Evolutionary conservation across 2,888 invertebrate species (phyloP), one percentile per base, ranked within the genome.

Genomic region (Caenorhabditis uteleia): DNA sequence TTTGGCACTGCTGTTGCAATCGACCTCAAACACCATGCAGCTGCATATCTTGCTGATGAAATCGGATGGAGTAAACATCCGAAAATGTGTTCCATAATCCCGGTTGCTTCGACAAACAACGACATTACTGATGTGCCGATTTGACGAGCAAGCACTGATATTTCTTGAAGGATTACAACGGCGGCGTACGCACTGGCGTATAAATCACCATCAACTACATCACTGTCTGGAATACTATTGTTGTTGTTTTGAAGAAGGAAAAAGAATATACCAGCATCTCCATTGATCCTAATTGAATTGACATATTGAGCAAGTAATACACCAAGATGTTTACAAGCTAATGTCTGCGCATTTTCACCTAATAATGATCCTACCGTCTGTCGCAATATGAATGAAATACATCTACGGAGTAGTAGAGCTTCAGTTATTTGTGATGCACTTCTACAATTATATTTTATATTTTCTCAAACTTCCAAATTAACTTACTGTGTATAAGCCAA

Each of bases 341-440:
- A 84, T 27, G 92, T 90, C 85, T 98, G 98, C 8, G 95, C 94
- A 79, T 95, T 95, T 86, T 98, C 98, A 0, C 95, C 92, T 21
- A 98, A 87, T 89, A 97, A 90, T 84, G 92, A 91, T 0, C 97
- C 68, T 12, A 68, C 16, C 0, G 65, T 61, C 18, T 60, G 43
- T 18, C 69, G 56, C 8, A 74, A 48, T 16, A 74, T 93, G 84
- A 94, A 98, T 84, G 91, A 92, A 62, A 97, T 92, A 84, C 97
- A 98, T 85, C 95, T 95, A 74, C 97, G 89, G 0, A 95, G 94
- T 84, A 95, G 95, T 2, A 97, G 95, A 0, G 95, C 94, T 83
- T 98, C 97, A 3, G 67, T 33, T 8, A 69, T 54, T 43, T 76
- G 77, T 6, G 68, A 29, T 0, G 70, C 54, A 36, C 68, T 75